Base-by-base conservation (phyloP, 2,797 vertebrate genomes). In the Ctenopoma multispine region DNA sequence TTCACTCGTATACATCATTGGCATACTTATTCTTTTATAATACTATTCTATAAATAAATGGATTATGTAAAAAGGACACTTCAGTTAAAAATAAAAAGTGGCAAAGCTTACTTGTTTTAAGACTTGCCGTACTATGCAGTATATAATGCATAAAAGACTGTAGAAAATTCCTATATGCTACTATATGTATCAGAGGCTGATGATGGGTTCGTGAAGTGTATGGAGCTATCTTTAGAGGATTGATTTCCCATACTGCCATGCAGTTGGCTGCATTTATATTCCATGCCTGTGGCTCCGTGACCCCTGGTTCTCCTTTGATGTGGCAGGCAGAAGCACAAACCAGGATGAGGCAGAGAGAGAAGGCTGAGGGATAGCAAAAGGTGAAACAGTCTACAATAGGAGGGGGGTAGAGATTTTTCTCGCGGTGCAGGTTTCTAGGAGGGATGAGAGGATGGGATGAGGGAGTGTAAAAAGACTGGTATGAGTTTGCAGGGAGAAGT, bases 291-390 rank as follows among this genome's bases (percentile, higher is more conserved):
- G 94, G 96, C 96, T 97, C 95, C 79, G 75, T 97, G 96, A 99
- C 96, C 97, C 96, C 93, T 96, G 96, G 96, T 96, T 96, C 96
- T 95, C 94, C 95, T 99, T 99, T 97, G 96, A 98, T 97, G 96
- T 95, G 95, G 95, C 96, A 96, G 95, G 95, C 94, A 94, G 94
- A 94, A 94, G 95, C 95, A 93, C 94, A 94, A 94, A 92, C 94
- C 92, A 94, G 93, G 89, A 90, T 87, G 89, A 93, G 84, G 83
- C 88, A 89, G 90, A 87, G 86, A 90, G 85, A 87, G 84, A 83
- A 88, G 84, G 85, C 94, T 93, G 94, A 95, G 85, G 88, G 89
- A 94, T 89, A 90, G 90, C 90, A 89, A 92, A 92, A 92, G 92
- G 94, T 95, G 92, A 94, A 93, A 86, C 79, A 66, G 75, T 92